phyloP scores from a whole-genome alignment of 2,797 vertebrate genomes.

The Astyanax mexicanus region DNA sequence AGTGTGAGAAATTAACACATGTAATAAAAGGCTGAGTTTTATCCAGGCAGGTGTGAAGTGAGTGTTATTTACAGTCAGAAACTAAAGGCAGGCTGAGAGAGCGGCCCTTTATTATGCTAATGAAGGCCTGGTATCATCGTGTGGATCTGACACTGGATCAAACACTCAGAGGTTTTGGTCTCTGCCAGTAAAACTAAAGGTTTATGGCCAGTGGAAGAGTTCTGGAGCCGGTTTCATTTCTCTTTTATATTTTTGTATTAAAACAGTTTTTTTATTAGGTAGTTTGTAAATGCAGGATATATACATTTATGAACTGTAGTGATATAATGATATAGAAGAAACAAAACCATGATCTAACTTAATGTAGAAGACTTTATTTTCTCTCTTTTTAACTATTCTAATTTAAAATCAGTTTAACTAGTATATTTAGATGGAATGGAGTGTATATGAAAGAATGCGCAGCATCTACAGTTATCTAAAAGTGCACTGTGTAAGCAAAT shows the following conservation, averaged over 20 bases:
- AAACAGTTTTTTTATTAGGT: no score
- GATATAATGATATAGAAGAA: no score
- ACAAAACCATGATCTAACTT: no score
- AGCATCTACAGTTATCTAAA: no score
- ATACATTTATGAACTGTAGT: no score
- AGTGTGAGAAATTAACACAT: conserved; percentile 61
- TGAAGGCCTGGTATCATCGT: conserved; percentile 28
- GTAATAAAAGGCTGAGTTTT: conserved; percentile 69
- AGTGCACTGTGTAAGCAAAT: no score
- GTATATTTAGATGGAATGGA: no score
- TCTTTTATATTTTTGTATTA: conserved; percentile 3
- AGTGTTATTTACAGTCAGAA: conserved; percentile 62
- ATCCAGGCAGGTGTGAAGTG: conserved; percentile 68
- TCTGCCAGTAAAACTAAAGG: conserved; percentile 36
- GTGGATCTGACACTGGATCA: conserved; percentile 23
- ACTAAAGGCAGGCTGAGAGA: conserved; percentile 43
- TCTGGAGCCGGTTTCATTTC: not conserved
- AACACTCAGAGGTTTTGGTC: conserved; percentile 64
- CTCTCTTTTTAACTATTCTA: no score
- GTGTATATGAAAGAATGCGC: no score
- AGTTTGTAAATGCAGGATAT: no score
- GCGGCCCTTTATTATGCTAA: conserved; percentile 66
- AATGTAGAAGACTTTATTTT: no score
- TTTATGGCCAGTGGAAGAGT: not conserved
- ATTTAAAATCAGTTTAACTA: no score